Base-by-base conservation (phyloP, 2,113 vertebrate genomes). In the Ailurus styani region DNA sequence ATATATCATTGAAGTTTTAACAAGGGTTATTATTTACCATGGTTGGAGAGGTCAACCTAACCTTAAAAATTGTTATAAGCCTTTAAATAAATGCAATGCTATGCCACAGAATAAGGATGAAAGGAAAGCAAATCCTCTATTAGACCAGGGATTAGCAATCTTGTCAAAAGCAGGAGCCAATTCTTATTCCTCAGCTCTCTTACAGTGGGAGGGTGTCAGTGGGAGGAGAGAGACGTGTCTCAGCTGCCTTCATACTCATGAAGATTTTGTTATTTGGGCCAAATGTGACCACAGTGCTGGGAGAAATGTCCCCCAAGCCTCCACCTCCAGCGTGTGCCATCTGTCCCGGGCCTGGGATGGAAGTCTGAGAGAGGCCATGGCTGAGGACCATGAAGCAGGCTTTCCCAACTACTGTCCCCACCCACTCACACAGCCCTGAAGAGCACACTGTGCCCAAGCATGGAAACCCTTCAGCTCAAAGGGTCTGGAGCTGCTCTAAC, bases 21-120 rank as follows among this genome's bases (percentile, higher is more conserved):
- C 42, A 85, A 47, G 14, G 10, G 20, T 21, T 94, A 20, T 87
- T 77, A 86, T 52, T 86, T 90, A 62, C 2, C 7, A 82, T 54
- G 20, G 10, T 31, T 64, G 45, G 14, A 42, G 15, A 88, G 21
- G 25, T 77, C 83, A 81, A 34, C 18, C 73, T 84, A 54, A 90
- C 60, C 85, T 94, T 93, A 93, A 93, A 93, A 97, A 78, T 92
- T 85, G 79, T 25, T 37, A 52, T 29, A 90, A 34, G 11, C 18
- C 21, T 95, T 91, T 54, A 79, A 87, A 97, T 45, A 97, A 90
- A 73, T 70, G 45, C 68, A 92, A 31, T 85, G 21, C 37, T 90
- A 78, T 77, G 77, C 42, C 23, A 90, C 3, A 79, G 52, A 93
- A 78, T 20, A 57, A 47, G 47, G 25, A 70, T 57, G 13, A 94